Evolutionary conservation across 64 coral and sea anemone species (phyloP).

Genomic region (Actinia tenebrosa): DNA sequence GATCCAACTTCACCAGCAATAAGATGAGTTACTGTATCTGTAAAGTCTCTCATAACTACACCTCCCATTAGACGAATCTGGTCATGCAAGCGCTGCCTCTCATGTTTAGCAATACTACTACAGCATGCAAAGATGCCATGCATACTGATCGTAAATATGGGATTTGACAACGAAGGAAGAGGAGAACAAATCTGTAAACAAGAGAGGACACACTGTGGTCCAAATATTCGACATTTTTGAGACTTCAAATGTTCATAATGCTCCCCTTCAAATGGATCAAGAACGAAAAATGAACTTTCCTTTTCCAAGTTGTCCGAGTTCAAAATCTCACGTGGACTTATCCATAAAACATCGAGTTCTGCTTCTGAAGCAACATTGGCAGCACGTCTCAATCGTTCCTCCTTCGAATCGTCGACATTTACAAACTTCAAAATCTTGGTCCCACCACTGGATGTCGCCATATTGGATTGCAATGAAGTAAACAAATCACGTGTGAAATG

Average conservation of each 20-base stretch:
- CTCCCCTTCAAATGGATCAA: slow-evolving; percentile 71
- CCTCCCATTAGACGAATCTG: slow-evolving; percentile 83
- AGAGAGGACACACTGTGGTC: slow-evolving; percentile 73
- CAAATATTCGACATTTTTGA: slow-evolving; percentile 64
- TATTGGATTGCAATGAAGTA: not conserved
- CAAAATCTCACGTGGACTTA: slow-evolving; percentile 43
- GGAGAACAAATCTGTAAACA: slow-evolving; percentile 65
- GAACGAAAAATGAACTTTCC: slow-evolving; percentile 48
- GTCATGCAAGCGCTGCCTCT: slow-evolving; percentile 59
- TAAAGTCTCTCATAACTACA: slow-evolving; percentile 60
- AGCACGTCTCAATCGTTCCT: slow-evolving; percentile 36
- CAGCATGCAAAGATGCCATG: slow-evolving; percentile 53
- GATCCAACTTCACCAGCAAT: slow-evolving; percentile 94
- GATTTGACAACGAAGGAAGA: slow-evolving; percentile 51
- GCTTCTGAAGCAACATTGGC: slow-evolving; percentile 48
- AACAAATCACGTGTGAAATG: slow-evolving; percentile 2
- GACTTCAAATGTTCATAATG: slow-evolving; percentile 63
- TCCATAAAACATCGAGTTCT: slow-evolving; percentile 55
- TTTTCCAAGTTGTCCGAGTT: slow-evolving; percentile 28
- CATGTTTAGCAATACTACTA: slow-evolving; percentile 64
- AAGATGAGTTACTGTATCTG: slow-evolving; percentile 84
- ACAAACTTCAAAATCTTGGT: slow-evolving; percentile 73
- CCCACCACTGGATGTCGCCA: not conserved
- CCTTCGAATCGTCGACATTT: slow-evolving; percentile 36
- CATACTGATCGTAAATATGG: slow-evolving; percentile 76